Base-by-base conservation (phyloP, 2,113 vertebrate genomes). In the Hyaena hyaena region DNA sequence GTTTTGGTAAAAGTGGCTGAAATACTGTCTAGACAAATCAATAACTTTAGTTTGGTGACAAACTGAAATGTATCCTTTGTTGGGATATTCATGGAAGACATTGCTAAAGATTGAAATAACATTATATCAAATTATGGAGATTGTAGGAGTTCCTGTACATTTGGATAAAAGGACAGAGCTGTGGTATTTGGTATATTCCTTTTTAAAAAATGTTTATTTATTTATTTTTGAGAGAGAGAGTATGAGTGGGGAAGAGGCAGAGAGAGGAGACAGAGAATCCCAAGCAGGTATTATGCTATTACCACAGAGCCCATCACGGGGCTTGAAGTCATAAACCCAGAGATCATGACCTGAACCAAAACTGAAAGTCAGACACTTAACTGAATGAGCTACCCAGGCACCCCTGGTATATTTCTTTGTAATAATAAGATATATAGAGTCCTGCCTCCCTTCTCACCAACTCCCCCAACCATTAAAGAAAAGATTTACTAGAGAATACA, bases 1-100 rank as follows among this genome's bases (percentile, higher is more conserved):
- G 31, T 79, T 93, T 96, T 90, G 48, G 65, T 91, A 81, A 74
- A 74, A 88, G 14, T 92, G 48, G 31, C 53, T 84, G 23, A 94
- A 82, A 87, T 85, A 87, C 95, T 61, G 23, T 50, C 19, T 19
- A 76, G 86, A 74, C 15, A 83, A 39, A 91, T 55, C 21, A 91
- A 9, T 73, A 66, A 26, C 58, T 90, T 71, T 55, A 89, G 26
- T 87, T 93, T 93, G 50, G 14, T 69, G 66, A 86, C 31, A 82
- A 81, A 81, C 71, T 63, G 65, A 65, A 90, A 83, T 66, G 19
- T 26, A 69, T 86, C 31, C 4, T 87, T 90, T 94, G 50, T 92
- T 48, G n/a, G 48, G 31, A 77, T 83, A 79, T 21, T 66, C 63
- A 69, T 50, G 74, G 73, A 89, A 92, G 48, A 95, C 39, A 82